Conservation (phyloP, 1,140 invertebrate species). For the Hestina assimilis region DNA sequence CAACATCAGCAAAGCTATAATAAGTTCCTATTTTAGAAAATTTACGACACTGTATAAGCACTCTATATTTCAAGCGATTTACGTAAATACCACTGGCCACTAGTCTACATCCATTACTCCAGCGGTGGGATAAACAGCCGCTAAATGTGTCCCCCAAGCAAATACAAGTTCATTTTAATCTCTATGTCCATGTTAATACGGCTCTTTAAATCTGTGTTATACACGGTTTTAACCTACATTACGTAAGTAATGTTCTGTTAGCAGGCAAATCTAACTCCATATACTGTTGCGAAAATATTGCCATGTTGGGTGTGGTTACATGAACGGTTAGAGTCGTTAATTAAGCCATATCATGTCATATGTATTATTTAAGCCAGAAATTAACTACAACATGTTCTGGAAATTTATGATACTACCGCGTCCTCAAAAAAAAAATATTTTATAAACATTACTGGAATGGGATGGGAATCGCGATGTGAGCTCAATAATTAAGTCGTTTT, state of each 20-base stretch:
- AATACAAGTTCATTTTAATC: neutral
- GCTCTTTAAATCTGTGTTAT: neutral
- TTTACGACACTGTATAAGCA: neutral
- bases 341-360: neutral
- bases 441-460: too few relatives aligned
- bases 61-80: neutral
- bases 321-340: neutral
- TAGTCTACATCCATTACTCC: neutral
- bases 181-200: neutral
- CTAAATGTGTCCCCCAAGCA: neutral
- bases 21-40: too few relatives aligned
- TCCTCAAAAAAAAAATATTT: too few relatives aligned
- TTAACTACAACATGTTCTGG: too few relatives aligned
- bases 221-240: neutral
- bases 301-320: neutral
- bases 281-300: slow-evolving; percentile 2
- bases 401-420: too few relatives aligned
- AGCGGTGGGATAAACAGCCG: neutral
- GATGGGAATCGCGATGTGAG: too few relatives aligned
- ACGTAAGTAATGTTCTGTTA: neutral
- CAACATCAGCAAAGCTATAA: too few relatives aligned
- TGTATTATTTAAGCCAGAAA: too few relatives aligned
- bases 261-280: neutral
- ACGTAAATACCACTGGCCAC: neutral
- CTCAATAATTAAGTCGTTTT: too few relatives aligned